A percentile compares a stretch with the other conserved stretches of the same genome.
phyloP scores from a whole-genome alignment of 2,113 vertebrate genomes.

The Gymnocephalus cernua region DNA sequence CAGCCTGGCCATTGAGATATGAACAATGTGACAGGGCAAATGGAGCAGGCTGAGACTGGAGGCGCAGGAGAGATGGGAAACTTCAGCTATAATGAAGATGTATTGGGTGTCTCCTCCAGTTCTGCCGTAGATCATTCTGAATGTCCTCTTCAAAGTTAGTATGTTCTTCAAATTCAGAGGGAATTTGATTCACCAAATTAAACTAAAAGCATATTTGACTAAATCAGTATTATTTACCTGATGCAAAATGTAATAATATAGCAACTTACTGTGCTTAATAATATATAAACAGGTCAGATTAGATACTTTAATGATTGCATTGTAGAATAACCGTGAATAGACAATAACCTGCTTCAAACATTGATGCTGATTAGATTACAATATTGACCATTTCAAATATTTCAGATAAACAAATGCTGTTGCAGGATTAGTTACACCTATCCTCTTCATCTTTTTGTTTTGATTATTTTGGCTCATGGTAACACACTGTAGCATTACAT shows the following conservation, averaged over 20 bases:
- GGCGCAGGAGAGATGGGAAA: constrained; percentile 69
- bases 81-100: constrained; percentile 71
- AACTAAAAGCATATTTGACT: neutral
- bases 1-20: constrained; percentile 83
- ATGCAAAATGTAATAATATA: constrained; percentile 3
- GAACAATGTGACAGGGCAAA: constrained; percentile 83
- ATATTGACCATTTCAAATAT: constrained; percentile 58
- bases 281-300: neutral
- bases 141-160: constrained; percentile 5
- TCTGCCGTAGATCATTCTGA: constrained; percentile 50
- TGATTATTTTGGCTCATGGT: neutral
- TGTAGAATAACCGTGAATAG: neutral
- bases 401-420: constrained; percentile 36
- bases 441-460: neutral
- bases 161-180: constrained; percentile 3
- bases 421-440: constrained; percentile 57
- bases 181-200: neutral
- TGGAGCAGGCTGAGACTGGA: constrained; percentile 64
- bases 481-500: neutral
- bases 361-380: neutral
- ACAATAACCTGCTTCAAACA: neutral
- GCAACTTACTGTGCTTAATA: neutral
- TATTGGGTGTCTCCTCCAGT: constrained; percentile 40
- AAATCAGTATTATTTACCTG: neutral
- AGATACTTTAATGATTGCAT: neutral